Evolutionary conservation across 2,888 invertebrate genomes (phyloP), one percentile per base, ranked within the genome.

Genomic region (Perithous albicinctus): DNA sequence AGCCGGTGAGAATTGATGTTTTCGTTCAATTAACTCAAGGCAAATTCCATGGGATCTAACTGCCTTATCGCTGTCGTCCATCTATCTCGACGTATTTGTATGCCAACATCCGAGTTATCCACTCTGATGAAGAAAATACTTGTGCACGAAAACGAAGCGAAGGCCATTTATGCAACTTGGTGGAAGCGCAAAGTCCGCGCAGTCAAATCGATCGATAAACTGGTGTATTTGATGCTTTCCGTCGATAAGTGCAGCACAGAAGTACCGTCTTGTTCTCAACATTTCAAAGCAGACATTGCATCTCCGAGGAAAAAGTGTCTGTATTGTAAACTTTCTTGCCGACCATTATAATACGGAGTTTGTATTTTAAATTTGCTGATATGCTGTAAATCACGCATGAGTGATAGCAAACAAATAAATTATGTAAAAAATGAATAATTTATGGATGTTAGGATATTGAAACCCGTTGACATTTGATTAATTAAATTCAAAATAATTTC

Each of bases 111-210:
- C 48, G 23, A 23, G n/a, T 48, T n/a, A 73, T 73, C 35, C n/a
- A 26, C n/a, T 35, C n/a, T 20, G 35, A 73, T 35, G 32, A 20
- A 59, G 23, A 32, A 48, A 35, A 59, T 35, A 61, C 59, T 29
- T 20, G 35, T 6, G 35, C 38, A 75, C 29, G 54, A 54, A 75
- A 46, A 56, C 38, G 23, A 8, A 56, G 6, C 43, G 66, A 75
- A 75, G 66, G 66, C 41, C 64, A 43, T 15, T 66, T 66, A 46
- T 32, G 32, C 54, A 41, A 66, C 29, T 41, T 12, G 41, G 18
- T 29, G 41, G 18, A 4, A n/a, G 74, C 66, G 32, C 75, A 56
- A 75, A 75, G 75, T 75, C 66, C 75, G 51, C 12, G 18, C 4
- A 18, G 32, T 56, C 20, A 56, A 66, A 56, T 32, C 66, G 51